Evolutionary conservation across 2,888 invertebrate genomes (phyloP).

Genomic region (Gastracanthus pulcherrimus): DNA sequence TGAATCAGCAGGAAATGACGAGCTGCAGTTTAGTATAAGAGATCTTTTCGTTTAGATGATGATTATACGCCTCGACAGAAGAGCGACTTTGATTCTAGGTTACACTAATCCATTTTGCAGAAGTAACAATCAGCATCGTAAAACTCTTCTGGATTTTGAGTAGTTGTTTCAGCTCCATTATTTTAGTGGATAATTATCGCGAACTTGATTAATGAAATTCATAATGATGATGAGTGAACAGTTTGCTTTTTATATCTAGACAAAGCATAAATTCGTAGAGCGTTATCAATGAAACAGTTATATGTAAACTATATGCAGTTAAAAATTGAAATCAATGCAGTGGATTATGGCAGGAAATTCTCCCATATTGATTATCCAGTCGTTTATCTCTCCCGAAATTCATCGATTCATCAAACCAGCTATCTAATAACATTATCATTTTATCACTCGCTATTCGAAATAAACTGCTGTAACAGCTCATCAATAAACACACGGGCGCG

Average conservation of each 20-base stretch:
- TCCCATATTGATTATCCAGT: slow-evolving; percentile 19
- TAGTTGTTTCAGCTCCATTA: slow-evolving; percentile 30
- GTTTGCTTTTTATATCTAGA: not conserved
- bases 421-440: slow-evolving; percentile 48
- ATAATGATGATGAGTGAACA: not conserved
- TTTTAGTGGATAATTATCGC: not conserved
- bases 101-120: slow-evolving; percentile 54
- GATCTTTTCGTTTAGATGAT: slow-evolving; percentile 30
- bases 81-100: slow-evolving; percentile 49
- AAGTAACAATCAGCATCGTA: slow-evolving; percentile 49
- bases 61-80: slow-evolving; percentile 36
- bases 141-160: not conserved
- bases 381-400: slow-evolving; percentile 27
- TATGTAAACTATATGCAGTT: not conserved
- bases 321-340: not conserved
- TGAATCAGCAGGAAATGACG: slow-evolving; percentile 46
- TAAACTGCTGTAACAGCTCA: slow-evolving; percentile 49
- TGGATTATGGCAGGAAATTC: too few species aligned
- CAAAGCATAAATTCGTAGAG: not conserved
- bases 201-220: slow-evolving; percentile 13
- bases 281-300: not conserved
- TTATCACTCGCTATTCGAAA: slow-evolving; percentile 41
- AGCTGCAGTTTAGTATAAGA: slow-evolving; percentile 27
- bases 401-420: slow-evolving; percentile 45
- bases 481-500: slow-evolving; percentile 32